Conservation (phyloP, 2,888 invertebrate species). For the Notocelia uddmanniana region DNA sequence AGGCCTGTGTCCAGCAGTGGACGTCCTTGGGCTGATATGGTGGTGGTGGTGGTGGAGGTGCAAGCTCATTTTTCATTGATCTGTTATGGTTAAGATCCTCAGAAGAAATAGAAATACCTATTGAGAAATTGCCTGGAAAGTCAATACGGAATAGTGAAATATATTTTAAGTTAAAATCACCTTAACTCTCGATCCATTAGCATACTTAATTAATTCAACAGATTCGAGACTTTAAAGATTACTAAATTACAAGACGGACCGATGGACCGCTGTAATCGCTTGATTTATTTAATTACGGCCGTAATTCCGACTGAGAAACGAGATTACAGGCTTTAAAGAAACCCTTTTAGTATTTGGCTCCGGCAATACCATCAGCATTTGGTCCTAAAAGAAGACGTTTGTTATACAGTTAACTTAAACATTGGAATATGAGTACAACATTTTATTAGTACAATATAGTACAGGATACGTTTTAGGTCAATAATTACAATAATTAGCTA, state of each 20-base stretch:
- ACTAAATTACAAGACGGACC: constrained; percentile 40
- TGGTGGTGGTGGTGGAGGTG: no score
- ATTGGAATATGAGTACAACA: background rate
- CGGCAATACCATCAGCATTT: background rate
- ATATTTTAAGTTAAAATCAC: constrained; percentile 14
- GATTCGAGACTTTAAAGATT: constrained; percentile 41
- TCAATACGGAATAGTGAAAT: no score
- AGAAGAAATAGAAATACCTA: background rate
- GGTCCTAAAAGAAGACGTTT: constrained; percentile 11
- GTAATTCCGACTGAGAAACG: constrained; percentile 62
- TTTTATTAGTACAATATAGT: background rate
- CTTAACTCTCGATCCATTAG: constrained; percentile 25
- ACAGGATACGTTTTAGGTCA: background rate
- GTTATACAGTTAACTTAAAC: constrained; percentile 11
- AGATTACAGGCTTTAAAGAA: constrained; percentile 57
- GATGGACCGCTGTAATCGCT: constrained; percentile 59
- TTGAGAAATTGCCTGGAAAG: background rate
- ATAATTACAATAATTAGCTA: no score
- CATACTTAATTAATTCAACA: constrained; percentile 34
- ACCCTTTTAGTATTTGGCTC: constrained; percentile 46
- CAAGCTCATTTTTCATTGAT: no score
- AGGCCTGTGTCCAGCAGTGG: no score
- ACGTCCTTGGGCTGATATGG: no score
- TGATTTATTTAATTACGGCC: constrained; percentile 70
- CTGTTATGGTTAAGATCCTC: no score